Evolutionary conservation across 2,113 vertebrate genomes (phyloP), one percentile per base, ranked within the genome.

Genomic region (Leucopsar rothschildi): DNA sequence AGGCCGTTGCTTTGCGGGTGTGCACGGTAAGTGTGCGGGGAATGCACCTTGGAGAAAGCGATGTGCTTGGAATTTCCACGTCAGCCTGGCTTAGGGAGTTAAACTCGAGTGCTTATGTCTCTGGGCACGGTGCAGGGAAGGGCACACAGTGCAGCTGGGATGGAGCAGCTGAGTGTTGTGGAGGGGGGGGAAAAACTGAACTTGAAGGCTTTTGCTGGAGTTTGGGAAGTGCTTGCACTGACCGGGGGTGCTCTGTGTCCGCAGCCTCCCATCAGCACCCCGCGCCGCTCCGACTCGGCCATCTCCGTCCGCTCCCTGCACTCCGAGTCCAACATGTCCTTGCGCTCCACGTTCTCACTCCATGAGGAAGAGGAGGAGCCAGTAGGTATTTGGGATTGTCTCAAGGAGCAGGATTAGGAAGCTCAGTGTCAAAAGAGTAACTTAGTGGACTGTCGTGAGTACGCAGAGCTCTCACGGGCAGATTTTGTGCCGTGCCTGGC

Each of bases 321-420:
- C 94, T 99, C 99, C 0, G 99, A 99, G 97, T 99, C 99, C 98
- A 99, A 98, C 98, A 99, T 99, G 99, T 99, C 99, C 75, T 92
- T 99, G 94, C 99, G 99, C 92, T 99, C 99, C 57, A 99, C 99
- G 0, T 99, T 99, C 97, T 99, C 99, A 3, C 98, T 99, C 92
- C 99, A 99, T 1, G 99, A 99, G 94, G 99, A 99, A 96, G 99
- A 99, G 93, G 99, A 99, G 92, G 99, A 99, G 98, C 98, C 98
- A 97, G 99, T 99, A 98, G 71, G 98, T 96, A 93, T 96, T 92
- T 81, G 90, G 95, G 83, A 47, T 92, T 90, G 56, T 45, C 86
- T 63, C 52, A 53, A 95, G 86, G 77, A 91, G 61, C 77, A 47
- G 68, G 39, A 9, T n/a, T 76, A 86, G 55, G 72, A 76, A 80